Evolutionary conservation across 1,140 invertebrate genomes (phyloP), one percentile per base, ranked within the genome.

Genomic region (Drosophila erecta): DNA sequence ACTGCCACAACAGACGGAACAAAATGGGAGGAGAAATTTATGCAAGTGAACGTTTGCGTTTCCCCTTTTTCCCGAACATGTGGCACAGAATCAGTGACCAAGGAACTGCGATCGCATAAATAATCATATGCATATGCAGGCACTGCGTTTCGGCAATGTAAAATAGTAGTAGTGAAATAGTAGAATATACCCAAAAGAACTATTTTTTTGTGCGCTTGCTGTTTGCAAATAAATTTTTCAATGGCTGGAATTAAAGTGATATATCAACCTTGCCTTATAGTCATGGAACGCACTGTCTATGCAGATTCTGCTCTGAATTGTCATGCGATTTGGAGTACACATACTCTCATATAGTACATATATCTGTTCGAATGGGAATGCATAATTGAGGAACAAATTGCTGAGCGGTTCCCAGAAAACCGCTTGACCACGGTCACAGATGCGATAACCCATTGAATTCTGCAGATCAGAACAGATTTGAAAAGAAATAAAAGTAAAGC

Each of bases 21-120:
- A 58, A 17, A 54, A 53, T 37, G 64, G 44, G 61, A 47, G 54
- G 71, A 62, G 73, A 77, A 77, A 85, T 78, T 79, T 84, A 83
- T 83, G 83, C 84, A 81, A 85, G 77, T 60, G 67, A 81, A 86
- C 62, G 81, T 65, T 64, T 43, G 46, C 57, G 65, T 76, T 76
- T 81, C 58, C 77, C 81, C 71, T 61, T 74, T 76, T 65, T 22
- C 38, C 40, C n/a, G 33, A 58, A 22, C 67, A 66, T 60, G 58
- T 70, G 66, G 43, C 33, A 14, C 43, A 33, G 51, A 56, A 57
- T 70, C 43, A 69, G 35, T 56, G 55, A 33, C 56, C 66, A 60
- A 44, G 55, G 33, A 60, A 60, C 56, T 44, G 47, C 20, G 37
- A 50, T n/a, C 49, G 24, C 65, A 69, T 69, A 69, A 66, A 69